Evolutionary conservation across 2,888 invertebrate species (phyloP), one percentile per base, ranked within the genome.

Genomic region (Creontiades dilutus): DNA sequence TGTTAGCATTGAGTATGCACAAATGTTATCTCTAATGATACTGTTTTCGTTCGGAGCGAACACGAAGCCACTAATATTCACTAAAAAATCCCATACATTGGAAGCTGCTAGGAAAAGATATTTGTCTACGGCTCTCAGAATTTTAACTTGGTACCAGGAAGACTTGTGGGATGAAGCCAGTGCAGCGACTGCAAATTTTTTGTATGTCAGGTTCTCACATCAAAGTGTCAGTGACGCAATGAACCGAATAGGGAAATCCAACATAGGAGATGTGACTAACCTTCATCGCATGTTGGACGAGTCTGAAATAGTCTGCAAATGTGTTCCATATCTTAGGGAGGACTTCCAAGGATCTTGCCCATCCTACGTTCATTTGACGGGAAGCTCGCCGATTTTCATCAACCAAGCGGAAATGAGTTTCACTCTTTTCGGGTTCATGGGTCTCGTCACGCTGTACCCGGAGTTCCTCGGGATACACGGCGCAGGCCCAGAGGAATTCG

Each of bases 361-460:
- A 57, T 12, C 61, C 1, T 85, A 47, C 46, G 85, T 85, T 4
- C 7, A 12, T 7, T 85, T 14, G 27, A 84, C 46, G 14, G 27
- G 28, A n/a, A 82, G 27, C n/a, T 80, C 86, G 2, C 84, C 61
- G 37, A 55, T 91, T 37, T 92, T 92, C 88, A 89, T 95, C 4
- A 94, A 93, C 89, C 95, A 95, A 91, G 93, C 93, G 57, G 94
- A 94, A 91, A 95, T 95, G 95, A 92, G 93, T 0, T 78, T 93
- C 1, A 95, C 95, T 0, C 94, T 94, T 91, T 94, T 94, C 92
- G 94, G 94, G 0, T 95, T 95, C 92, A 92, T 94, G 37, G 94
- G 94, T 0, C 91, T 94, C 11, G 91, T 93, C 0, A 91, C 94
- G 9, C 92, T 94, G 89, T 93, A 93, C 90, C 94, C 94, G 0